Evolutionary conservation across 2,888 invertebrate genomes (phyloP), one percentile per base, ranked within the genome.

Genomic region (Mesodorylaimus sp.): DNA sequence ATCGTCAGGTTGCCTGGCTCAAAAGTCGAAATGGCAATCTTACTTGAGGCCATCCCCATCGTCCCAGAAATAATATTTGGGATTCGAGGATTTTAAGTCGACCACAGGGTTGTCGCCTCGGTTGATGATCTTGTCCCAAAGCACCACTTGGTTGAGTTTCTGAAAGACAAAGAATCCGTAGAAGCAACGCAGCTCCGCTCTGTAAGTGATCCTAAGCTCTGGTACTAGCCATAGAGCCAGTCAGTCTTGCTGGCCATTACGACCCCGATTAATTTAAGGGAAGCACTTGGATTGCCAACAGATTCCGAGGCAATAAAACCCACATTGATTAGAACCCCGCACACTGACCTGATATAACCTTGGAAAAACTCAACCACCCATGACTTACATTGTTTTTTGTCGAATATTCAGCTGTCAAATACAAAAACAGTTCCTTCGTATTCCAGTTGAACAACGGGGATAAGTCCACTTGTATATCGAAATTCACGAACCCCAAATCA

Each of bases 1-100:
- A 41, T 7, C 42, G 7, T 10, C 19, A 41, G 19, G 7, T 21
- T 7, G 42, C 7, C 19, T 41, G 10, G 21, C 7, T 16, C n/a
- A 50, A 38, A 32, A 28, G 28, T 44, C 19, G 42, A 45, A 21
- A 50, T 38, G 7, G 52, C 13, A 27, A 1, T 16, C 75, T 76
- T 74, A 87, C 84, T 79, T 84, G 47, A 97, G 75, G 59, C 93
- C 91, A 70, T 86, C 86, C 53, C 95, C 95, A 74, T 95, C 95
- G 75, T 97, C 97, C 86, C 91, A 89, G 74, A 97, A 97, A 67
- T 95, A 97, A 72, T 97, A 97, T 66, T 97, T 95, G 1, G 89
- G 86, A 68, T 91, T 86, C 76, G 87, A 81, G 63, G 85, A 87
- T 66, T 85, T 84, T 65, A 86, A 85, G 66, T 89, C 84, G 53